phyloP scores from a whole-genome alignment of 2,113 vertebrate species.

The Antennarius striatus region DNA sequence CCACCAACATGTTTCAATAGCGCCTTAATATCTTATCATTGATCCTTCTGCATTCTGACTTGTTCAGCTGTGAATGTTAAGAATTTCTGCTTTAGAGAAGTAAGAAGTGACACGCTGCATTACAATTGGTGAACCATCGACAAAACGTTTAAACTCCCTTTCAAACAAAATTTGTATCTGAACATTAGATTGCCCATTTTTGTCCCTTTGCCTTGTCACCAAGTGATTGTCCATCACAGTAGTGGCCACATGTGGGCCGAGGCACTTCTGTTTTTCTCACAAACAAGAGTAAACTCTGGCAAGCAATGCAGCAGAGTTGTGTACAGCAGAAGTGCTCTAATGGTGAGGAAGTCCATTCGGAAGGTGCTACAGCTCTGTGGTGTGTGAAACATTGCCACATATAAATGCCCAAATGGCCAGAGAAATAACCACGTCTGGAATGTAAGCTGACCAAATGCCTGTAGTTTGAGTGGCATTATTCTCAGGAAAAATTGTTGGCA shows the following conservation, averaged over 20 bases:
- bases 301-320: neutral
- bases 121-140: slow-evolving; percentile 18
- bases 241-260: slow-evolving; percentile 10
- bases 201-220: slow-evolving; percentile 46
- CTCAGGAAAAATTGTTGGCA: neutral
- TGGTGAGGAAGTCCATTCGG: slow-evolving; percentile 4
- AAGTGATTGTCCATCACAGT: slow-evolving; percentile 35
- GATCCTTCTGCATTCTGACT: neutral
- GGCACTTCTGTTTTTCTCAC: neutral
- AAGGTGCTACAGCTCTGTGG: slow-evolving; percentile 3
- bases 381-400: slow-evolving; percentile 1
- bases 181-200: slow-evolving; percentile 29
- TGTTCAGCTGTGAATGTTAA: neutral
- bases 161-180: slow-evolving; percentile 12
- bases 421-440: neutral
- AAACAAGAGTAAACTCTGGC: slow-evolving; percentile 12
- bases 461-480: slow-evolving; percentile 22
- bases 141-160: slow-evolving; percentile 14
- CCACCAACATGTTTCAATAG: neutral
- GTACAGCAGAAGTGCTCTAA: slow-evolving; percentile 8
- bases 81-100: neutral
- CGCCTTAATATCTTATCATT: slow-evolving; percentile 1
- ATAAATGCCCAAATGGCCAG: slow-evolving; percentile 15
- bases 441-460: slow-evolving; percentile 18
- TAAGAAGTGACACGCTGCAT: slow-evolving; percentile 22